Conservation (phyloP, 2,888 invertebrate genomes). For the Parnassius orleans region DNA sequence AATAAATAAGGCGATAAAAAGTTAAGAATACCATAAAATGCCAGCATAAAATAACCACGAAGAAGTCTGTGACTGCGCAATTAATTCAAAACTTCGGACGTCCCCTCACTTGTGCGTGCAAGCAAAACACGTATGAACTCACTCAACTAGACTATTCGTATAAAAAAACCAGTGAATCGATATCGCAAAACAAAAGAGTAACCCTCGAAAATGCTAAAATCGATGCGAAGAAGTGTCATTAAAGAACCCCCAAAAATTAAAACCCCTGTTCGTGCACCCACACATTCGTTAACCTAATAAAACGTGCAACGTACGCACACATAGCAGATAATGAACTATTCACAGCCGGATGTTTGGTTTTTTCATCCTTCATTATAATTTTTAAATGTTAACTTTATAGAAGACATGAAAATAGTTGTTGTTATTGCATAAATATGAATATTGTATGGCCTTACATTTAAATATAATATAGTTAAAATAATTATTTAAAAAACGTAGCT, state of each 20-base stretch:
- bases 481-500: too few relatives aligned
- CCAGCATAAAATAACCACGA: neutral
- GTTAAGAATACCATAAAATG: neutral
- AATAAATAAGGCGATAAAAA: too few relatives aligned
- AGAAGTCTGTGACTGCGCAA: neutral
- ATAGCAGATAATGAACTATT: constrained; percentile 56
- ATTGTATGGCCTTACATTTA: too few relatives aligned
- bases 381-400: neutral
- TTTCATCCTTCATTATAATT: constrained; percentile 23
- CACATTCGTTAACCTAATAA: constrained; percentile 51
- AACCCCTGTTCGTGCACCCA: constrained; percentile 59
- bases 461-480: too few relatives aligned
- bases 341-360: constrained; percentile 41
- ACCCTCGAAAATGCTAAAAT: constrained; percentile 76
- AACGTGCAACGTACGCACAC: constrained; percentile 47
- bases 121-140: constrained; percentile 57
- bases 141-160: constrained; percentile 43
- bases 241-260: constrained; percentile 79
- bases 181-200: constrained; percentile 74
- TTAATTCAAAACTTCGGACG: constrained; percentile 24
- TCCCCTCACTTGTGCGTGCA: constrained; percentile 40
- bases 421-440: too few relatives aligned
- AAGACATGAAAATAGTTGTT: neutral
- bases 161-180: constrained; percentile 61
- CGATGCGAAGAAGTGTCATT: constrained; percentile 80